These are phyloP conservation scores for Diploptera punctata DNA, from an alignment of 2,888 invertebrate genomes.

Conservation along the genomic window DNA sequence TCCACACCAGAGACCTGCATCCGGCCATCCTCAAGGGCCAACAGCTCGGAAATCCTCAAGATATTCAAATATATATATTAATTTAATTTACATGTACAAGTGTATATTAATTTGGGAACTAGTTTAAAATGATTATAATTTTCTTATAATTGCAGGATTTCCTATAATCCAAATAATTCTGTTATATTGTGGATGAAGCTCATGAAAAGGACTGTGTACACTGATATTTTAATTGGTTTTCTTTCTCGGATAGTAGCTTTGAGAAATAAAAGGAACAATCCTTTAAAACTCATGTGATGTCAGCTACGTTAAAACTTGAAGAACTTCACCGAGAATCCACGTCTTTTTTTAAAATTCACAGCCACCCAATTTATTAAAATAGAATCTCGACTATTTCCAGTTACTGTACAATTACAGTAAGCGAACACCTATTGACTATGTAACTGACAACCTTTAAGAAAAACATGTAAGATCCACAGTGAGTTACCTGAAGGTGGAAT, in stretches of 20 bases:
- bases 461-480: conserved; percentile 90
- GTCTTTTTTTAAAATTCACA: conserved; percentile 83
- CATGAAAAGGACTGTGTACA: conserved; percentile 97
- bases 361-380: conserved; percentile 88
- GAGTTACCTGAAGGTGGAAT: conserved; percentile 94
- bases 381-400: conserved; percentile 93
- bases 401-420: conserved; percentile 95
- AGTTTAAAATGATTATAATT: too few relatives aligned
- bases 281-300: conserved; percentile 97
- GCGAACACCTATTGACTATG: conserved; percentile 83
- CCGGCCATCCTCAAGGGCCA: too few relatives aligned
- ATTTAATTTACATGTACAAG: too few relatives aligned
- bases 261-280: conserved; percentile 75
- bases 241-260: conserved; percentile 88
- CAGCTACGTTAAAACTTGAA: conserved; percentile 91
- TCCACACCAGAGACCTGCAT: too few relatives aligned
- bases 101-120: too few relatives aligned
- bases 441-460: conserved; percentile 86
- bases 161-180: conserved; percentile 85
- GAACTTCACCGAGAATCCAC: conserved; percentile 88
- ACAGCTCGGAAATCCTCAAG: too few relatives aligned
- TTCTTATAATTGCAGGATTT: conserved; percentile 71
- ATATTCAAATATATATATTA: too few relatives aligned
- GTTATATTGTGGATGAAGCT: conserved; percentile 96
- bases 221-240: conserved; percentile 93